Conservation (phyloP, 2,113 vertebrate species). For the Zosterops japonicus region DNA sequence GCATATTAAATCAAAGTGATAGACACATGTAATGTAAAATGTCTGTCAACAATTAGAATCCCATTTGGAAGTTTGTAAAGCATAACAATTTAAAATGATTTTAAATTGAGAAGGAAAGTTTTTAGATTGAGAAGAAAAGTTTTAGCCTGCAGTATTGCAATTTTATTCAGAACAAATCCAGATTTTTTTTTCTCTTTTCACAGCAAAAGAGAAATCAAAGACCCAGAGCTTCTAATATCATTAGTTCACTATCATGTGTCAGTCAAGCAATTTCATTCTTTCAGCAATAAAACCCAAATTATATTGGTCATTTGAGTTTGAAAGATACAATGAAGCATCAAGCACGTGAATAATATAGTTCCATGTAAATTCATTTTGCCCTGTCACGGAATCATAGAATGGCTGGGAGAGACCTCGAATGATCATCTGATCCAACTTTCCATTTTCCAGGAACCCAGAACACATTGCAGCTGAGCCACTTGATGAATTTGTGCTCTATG, state of each 20-base stretch:
- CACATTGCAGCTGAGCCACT: neutral
- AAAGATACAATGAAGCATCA: neutral
- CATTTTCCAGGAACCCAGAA: neutral
- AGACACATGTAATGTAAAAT: constrained; percentile 69
- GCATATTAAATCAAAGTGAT: constrained; percentile 74
- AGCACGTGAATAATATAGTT: neutral
- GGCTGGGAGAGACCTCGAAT: neutral
- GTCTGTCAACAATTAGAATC: constrained; percentile 71
- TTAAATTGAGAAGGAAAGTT: constrained; percentile 54
- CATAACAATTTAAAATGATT: constrained; percentile 65
- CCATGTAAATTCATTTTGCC: neutral
- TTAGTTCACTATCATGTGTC: neutral
- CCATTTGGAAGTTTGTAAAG: constrained; percentile 70
- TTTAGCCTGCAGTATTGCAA: constrained; percentile 19
- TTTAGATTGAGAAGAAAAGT: constrained; percentile 36
- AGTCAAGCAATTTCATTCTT: neutral
- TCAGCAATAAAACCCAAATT: neutral
- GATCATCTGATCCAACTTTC: neutral
- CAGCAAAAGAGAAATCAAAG: neutral
- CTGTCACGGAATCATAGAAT: neutral
- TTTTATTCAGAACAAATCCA: constrained; percentile 9
- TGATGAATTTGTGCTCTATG: neutral
- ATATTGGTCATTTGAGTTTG: constrained; percentile 14
- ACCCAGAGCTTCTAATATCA: neutral
- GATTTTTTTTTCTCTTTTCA: neutral